Evolutionary conservation across 2,113 vertebrate genomes (phyloP), one percentile per base, ranked within the genome.

Genomic region (Genyomyrus donnyi): DNA sequence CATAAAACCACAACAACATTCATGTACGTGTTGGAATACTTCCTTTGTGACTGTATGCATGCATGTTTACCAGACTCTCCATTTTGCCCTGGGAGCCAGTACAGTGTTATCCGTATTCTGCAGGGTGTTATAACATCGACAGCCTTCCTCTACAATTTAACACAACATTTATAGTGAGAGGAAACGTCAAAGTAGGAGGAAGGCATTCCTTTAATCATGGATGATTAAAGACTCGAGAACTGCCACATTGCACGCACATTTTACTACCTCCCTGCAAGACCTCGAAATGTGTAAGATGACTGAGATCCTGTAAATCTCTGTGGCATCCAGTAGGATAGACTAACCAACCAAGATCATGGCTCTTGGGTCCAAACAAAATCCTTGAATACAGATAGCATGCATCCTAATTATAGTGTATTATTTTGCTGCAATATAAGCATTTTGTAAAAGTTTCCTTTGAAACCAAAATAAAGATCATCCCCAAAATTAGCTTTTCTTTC

Each of bases 181-280:
- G 66, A 56, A 77, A 27, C 4, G 39, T 56, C 19, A 56, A 31
- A 53, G 89, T 31, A 39, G 80, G 39, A 85, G 52, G 49, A 62
- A 53, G 4, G n/a, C 45, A 74, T 74, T 90, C 58, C 56, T 90
- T 85, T 89, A 56, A 53, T 85, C 8, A 58, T 17, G 39, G 53
- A 48, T 89, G 45, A 89, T 89, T 89, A 89, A 89, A 85, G 52
- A 66, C 80, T 48, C 3, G 10, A 46, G 39, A 84, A 85, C 50
- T 85, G 77, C 52, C 89, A 85, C 80, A 35, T 85, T 90, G 49
- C 24, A 66, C 15, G 42, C 83, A 35, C 42, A 11, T 58, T 50
- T 8, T 87, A 8, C 45, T n/a, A 21, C 50, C n/a, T 53, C 58
- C n/a, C 21, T 85, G 39, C 35, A 62, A 62, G 50, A 70, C 27